Percentiles rank a stretch among this genome's conserved stretches.
phyloP scores from a whole-genome alignment of 2,113 vertebrate genomes.

The Seriola aureovittata region DNA sequence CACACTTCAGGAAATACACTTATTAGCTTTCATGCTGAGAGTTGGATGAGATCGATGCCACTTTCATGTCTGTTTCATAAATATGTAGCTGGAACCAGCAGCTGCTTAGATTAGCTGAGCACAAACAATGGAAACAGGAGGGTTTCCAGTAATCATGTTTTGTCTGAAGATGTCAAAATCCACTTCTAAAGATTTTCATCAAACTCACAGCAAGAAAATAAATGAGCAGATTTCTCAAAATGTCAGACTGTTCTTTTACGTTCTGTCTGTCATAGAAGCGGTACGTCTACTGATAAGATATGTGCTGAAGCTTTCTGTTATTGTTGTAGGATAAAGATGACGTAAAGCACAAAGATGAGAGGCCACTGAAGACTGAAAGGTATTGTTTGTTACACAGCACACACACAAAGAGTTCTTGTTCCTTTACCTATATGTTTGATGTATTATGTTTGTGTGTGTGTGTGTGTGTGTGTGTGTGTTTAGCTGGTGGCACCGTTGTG shows the following conservation, averaged over 20 bases:
- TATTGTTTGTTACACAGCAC: background rate
- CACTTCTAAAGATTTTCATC: no score
- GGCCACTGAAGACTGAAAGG: background rate
- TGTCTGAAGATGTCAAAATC: no score
- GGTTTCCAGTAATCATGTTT: no score
- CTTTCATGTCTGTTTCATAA: background rate
- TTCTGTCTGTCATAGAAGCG: no score
- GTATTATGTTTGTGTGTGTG: background rate
- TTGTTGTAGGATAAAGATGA: background rate
- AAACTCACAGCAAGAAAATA: no score
- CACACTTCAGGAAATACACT: background rate
- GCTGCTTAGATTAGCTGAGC: no score
- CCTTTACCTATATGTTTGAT: background rate
- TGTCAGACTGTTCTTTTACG: no score
- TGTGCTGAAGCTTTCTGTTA: background rate
- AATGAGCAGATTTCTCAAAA: no score
- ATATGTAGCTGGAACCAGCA: no score
- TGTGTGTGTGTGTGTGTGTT: background rate
- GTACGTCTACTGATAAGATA: background rate
- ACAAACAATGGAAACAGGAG: no score
- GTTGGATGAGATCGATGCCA: background rate
- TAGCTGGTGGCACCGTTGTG: background rate
- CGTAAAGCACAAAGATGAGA: background rate
- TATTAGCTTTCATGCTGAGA: background rate
- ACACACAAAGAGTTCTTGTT: background rate